Base-by-base conservation (phyloP, 2,888 invertebrate genomes). In the Poecilus cupreus region DNA sequence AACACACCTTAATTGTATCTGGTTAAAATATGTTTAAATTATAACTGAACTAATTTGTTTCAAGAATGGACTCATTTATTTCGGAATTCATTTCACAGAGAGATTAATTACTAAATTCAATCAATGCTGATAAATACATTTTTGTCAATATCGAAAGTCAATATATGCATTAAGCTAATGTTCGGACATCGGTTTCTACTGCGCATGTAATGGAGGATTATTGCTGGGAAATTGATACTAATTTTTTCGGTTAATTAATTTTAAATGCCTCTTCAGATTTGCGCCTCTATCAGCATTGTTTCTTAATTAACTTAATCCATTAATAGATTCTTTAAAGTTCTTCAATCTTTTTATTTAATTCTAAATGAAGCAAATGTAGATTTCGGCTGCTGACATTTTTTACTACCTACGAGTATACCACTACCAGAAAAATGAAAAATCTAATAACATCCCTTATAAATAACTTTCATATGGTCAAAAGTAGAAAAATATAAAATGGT, bases 11-110 rank as follows among this genome's bases (percentile, higher is more conserved):
- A 77, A 60, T 77, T 77, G 46, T 24, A 77, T 51, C 43, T 60
- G 39, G n/a, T 77, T 77, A 60, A 77, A 77, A 77, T 60, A 77
- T 60, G 24, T 24, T 77, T 46, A 60, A 60, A 77, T 60, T 60
- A 60, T 77, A 60, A 60, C 60, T 60, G 24, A 60, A 60, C 77
- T 46, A 77, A 77, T 77, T 77, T 77, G 77, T 77, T 60, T 43
- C 26, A 43, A 64, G 60, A 77, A 77, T 60, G 60, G 32, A 77
- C 49, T 64, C 57, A 77, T 77, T 77, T 60, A 60, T 77, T 43
- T 64, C 37, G n/a, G 54, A 37, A 54, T 57, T 54, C 26, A 51
- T 76, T 76, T 57, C 37, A 16, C 3, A 43, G 11, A 11, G 37
- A 43, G 72, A 72, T 72, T 72, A 20, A 72, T 72, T n/a, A 20